Base-by-base conservation (phyloP, 2,113 vertebrate genomes). In the Martes martes region DNA sequence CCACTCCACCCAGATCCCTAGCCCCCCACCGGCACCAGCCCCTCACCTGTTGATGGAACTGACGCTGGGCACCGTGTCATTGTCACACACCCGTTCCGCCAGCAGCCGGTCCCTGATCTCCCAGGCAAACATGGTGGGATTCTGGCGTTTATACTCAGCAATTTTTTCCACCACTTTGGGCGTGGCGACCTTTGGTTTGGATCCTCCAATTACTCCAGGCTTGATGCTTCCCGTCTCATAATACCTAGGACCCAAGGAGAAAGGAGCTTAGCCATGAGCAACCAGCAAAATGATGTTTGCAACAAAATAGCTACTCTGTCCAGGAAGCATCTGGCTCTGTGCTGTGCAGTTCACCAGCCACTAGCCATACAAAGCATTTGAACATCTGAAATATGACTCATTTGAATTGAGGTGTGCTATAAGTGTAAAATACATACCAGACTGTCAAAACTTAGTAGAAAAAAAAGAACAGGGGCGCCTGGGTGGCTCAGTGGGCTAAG, bases 81-180 rank as follows among this genome's bases (percentile, higher is more conserved):
- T 99, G 99, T 99, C 99, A 94, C 99, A 99, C 82, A 99, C 99
- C 96, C 99, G 98, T 98, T 99, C 99, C 0, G 99, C 99, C 63
- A 99, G 99, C 92, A 99, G 99, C 94, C 99, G 98, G 97, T 99
- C 99, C 98, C 99, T 99, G 99, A 99, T 99, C 99, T 99, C 99
- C 99, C 99, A 99, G 99, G 99, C 99, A 99, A 99, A 99, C 99
- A 99, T 99, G 99, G 99, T 99, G 98, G 99, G 99, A 97, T 99
- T 99, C 99, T 99, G 99, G 98, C 99, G 99, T 98, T 99, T 99
- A 99, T 99, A 99, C 97, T 99, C 99, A 8, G 99, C 99, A 4
- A 99, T 99, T 99, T 99, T 99, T 98, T 99, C 99, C 21, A 99
- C 99, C 97, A 99, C 99, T 99, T 99, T 99, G 99, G 99, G 99